Percentiles rank a stretch among this genome's conserved stretches.
These are phyloP conservation scores for Osmerus eperlanus DNA, from an alignment of 2,113 vertebrate species.

Conservation along the genomic window DNA sequence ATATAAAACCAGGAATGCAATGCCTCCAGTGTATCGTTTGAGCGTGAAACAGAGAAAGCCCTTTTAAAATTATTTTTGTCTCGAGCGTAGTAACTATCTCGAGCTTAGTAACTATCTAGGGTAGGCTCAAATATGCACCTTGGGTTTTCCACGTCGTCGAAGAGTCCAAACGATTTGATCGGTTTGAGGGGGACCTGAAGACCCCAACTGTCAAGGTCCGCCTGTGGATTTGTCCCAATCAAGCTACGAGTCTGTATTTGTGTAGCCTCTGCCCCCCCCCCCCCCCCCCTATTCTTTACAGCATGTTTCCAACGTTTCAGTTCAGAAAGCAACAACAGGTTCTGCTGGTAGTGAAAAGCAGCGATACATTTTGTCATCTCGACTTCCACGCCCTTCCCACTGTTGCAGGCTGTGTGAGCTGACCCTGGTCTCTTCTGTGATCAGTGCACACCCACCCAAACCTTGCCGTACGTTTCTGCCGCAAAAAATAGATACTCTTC, in stretches of 20 bases:
- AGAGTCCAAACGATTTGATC: slow-evolving; percentile 63
- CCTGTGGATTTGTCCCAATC: slow-evolving; percentile 43
- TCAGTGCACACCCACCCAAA: slow-evolving; percentile 19
- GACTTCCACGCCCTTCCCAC: slow-evolving; percentile 4
- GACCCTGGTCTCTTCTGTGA: slow-evolving; percentile 13
- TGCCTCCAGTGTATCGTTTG: slow-evolving; percentile 66
- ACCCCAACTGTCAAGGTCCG: slow-evolving; percentile 18
- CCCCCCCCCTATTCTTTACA: slow-evolving; percentile 33
- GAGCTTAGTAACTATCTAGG: slow-evolving; percentile 51
- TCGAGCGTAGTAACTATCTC: slow-evolving; percentile 53
- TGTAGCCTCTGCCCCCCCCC: slow-evolving; percentile 28
- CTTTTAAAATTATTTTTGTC: slow-evolving; percentile 68
- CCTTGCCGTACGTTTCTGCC: slow-evolving; percentile 53
- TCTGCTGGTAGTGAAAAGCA: slow-evolving; percentile 71
- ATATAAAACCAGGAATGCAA: slow-evolving; percentile 75
- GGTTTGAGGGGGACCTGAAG: slow-evolving; percentile 32
- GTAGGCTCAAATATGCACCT: slow-evolving; percentile 67
- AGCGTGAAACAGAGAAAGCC: slow-evolving; percentile 74
- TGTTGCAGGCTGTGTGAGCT: slow-evolving; percentile 21
- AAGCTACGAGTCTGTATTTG: slow-evolving; percentile 39
- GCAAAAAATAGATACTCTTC: slow-evolving; percentile 28
- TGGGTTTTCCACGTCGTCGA: slow-evolving; percentile 42
- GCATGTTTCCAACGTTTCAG: slow-evolving; percentile 56
- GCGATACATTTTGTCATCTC: slow-evolving; percentile 34
- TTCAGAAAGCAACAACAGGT: slow-evolving; percentile 67